Evolutionary conservation across 2,113 vertebrate genomes (phyloP).

Genomic region (Myotis davidii): DNA sequence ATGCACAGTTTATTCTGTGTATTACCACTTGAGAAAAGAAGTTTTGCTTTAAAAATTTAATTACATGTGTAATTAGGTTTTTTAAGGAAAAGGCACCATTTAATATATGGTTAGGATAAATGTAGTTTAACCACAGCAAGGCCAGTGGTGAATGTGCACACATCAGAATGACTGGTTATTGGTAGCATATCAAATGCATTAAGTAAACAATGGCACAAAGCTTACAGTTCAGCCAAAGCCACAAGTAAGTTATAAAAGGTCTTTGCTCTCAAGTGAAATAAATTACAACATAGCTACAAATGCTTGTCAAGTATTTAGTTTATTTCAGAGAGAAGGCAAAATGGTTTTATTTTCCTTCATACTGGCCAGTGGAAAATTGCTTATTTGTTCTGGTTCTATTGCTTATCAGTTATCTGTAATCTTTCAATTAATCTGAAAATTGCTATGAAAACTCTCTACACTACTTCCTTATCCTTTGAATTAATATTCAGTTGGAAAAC

Average conservation of each 20-base stretch:
- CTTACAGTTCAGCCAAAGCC: slow-evolving; percentile 76
- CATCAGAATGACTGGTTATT: slow-evolving; percentile 40
- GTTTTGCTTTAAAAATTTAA: slow-evolving; percentile 24
- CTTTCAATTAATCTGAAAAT: slow-evolving; percentile 37
- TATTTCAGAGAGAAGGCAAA: slow-evolving; percentile 72
- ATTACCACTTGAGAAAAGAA: neutral
- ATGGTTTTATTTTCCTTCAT: slow-evolving; percentile 52
- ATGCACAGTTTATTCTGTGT: neutral
- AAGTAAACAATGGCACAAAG: slow-evolving; percentile 68
- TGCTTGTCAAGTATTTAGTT: slow-evolving; percentile 73
- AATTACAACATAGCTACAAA: slow-evolving; percentile 74
- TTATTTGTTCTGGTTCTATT: slow-evolving; percentile 20
- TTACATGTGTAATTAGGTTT: neutral
- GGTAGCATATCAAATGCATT: slow-evolving; percentile 39
- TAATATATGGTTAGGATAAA: slow-evolving; percentile 45
- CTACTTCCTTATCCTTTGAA: neutral
- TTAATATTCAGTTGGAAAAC: slow-evolving; percentile 47
- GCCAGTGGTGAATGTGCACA: slow-evolving; percentile 1
- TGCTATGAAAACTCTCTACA: neutral
- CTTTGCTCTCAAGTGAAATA: slow-evolving; percentile 78
- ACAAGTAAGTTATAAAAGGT: slow-evolving; percentile 79
- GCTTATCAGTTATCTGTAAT: neutral
- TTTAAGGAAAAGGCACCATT: slow-evolving; percentile 19
- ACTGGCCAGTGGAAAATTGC: neutral
- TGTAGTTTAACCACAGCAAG: slow-evolving; percentile 36